Evolutionary conservation across 2,797 vertebrate genomes (phyloP).

Genomic region (Dallia pectoralis): DNA sequence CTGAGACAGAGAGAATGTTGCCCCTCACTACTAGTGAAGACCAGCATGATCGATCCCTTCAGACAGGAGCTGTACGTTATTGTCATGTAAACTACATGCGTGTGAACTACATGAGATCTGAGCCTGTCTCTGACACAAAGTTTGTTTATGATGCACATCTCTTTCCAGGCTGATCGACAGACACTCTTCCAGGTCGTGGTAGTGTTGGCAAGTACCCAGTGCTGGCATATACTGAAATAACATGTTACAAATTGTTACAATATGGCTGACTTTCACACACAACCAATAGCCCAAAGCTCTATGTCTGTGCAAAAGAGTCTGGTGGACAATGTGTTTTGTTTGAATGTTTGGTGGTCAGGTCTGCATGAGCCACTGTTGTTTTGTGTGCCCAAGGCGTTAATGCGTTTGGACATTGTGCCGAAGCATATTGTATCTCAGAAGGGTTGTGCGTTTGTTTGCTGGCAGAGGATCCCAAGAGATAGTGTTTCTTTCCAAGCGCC

Average conservation of each 20-base stretch:
- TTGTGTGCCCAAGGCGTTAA: slow-evolving; percentile 31
- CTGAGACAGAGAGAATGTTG: slow-evolving; percentile 63
- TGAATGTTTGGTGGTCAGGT: slow-evolving; percentile 30
- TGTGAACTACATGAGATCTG: slow-evolving; percentile 45
- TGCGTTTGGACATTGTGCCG: slow-evolving; percentile 38
- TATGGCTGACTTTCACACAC: too few species aligned
- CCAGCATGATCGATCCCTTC: slow-evolving; percentile 23
- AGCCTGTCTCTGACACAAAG: slow-evolving; percentile 39
- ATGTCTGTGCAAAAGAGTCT: slow-evolving; percentile 46
- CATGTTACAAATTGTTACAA: slow-evolving; percentile 7
- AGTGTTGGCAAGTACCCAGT: slow-evolving; percentile 51
- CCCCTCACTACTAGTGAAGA: slow-evolving; percentile 23
- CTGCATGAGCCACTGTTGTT: slow-evolving; percentile 50
- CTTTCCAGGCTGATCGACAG: slow-evolving; percentile 31
- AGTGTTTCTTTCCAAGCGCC: slow-evolving; percentile 24
- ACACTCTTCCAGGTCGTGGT: slow-evolving; percentile 49
- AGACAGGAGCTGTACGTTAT: not conserved
- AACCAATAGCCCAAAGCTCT: slow-evolving; percentile 6
- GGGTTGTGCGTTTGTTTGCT: slow-evolving; percentile 35
- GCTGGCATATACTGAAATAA: slow-evolving; percentile 7
- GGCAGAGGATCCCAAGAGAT: slow-evolving; percentile 19
- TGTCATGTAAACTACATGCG: slow-evolving; percentile 49
- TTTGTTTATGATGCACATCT: slow-evolving; percentile 47
- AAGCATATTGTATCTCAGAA: slow-evolving; percentile 38
- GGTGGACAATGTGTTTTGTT: slow-evolving; percentile 40